phyloP scores from a whole-genome alignment of 1,140 invertebrate genomes.

The Eupristina koningsbergeri region DNA sequence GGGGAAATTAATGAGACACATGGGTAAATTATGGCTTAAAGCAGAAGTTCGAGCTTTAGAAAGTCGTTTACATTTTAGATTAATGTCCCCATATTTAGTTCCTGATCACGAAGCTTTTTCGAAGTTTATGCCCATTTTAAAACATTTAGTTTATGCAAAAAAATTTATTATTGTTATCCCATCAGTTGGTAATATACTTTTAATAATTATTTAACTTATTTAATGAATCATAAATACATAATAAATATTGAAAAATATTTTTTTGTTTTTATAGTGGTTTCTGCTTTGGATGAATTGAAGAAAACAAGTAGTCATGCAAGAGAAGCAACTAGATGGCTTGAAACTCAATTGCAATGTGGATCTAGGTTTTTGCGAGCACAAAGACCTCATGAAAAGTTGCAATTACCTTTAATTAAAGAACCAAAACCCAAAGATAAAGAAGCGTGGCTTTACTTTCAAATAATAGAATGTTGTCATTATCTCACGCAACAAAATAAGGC shows the following conservation, averaged over 20 bases:
- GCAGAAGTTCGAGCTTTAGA: slow-evolving; percentile 83
- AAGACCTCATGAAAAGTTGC: slow-evolving; percentile 82
- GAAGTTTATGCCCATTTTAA: slow-evolving; percentile 82
- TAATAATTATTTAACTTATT: not conserved
- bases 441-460: slow-evolving; percentile 79
- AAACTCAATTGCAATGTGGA: slow-evolving; percentile 87
- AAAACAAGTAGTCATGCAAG: slow-evolving; percentile 83
- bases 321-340: slow-evolving; percentile 93
- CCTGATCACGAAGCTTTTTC: slow-evolving; percentile 82
- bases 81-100: slow-evolving; percentile 83
- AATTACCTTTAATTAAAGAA: slow-evolving; percentile 83
- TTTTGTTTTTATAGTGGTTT: slow-evolving; percentile 81
- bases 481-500: slow-evolving; percentile 77
- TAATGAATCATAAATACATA: slow-evolving; percentile 37
- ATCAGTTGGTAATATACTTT: slow-evolving; percentile 78
- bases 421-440: slow-evolving; percentile 80
- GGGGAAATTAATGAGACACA: slow-evolving; percentile 78
- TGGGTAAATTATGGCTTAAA: slow-evolving; percentile 84
- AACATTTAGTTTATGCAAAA: slow-evolving; percentile 82
- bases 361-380: slow-evolving; percentile 88
- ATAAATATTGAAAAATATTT: slow-evolving; percentile 1
- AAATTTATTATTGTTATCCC: slow-evolving; percentile 88
- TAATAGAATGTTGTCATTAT: slow-evolving; percentile 82
- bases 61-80: slow-evolving; percentile 68
- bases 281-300: slow-evolving; percentile 89